Evolutionary conservation across 2,113 vertebrate species (phyloP), one percentile per base, ranked within the genome.

Genomic region (Syngnathoides biaculeatus): DNA sequence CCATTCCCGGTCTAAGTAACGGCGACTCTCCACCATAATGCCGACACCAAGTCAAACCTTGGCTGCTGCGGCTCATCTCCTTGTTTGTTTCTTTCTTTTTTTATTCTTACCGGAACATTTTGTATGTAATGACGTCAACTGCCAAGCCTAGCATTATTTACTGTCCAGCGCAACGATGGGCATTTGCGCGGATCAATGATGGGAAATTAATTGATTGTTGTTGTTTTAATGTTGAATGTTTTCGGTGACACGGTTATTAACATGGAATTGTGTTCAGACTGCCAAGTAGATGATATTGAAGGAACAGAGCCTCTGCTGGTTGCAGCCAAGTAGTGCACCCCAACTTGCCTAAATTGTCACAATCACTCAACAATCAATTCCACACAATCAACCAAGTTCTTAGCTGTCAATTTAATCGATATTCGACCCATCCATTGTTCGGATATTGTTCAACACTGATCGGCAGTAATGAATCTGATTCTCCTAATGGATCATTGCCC

Each of bases 1-100:
- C 38, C 9, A 72, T 76, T 81, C 71, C 72, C 71, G 79, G 74
- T 80, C 75, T 86, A 84, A 86, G 79, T 80, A 80, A 79, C 86
- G 75, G 77, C 68, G 26, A 73, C 43, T 14, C 72, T 74, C 69
- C 63, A 71, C 78, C 22, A 15, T 62, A n/a, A 71, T 58, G 24
- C 63, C 71, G 68, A 63, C 53, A 73, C 67, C 74, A 69, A 67
- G 77, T 67, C 57, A 71, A 78, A 68, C 20, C 38, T 43, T 60
- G 70, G 68, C 39, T 61, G 60, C n/a, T 35, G 66, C 71, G 77
- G 68, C 74, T 72, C 61, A 61, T 61, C 69, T 71, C 65, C 63
- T 50, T 52, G 14, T 43, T 47, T 30, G 5, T 30, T 38, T 38
- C 38, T 39, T 26, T 70, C 27, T 52, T 67, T 61, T 40, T 52